Conservation (phyloP, 2,888 invertebrate genomes). For the Brachylomia viminalis region DNA sequence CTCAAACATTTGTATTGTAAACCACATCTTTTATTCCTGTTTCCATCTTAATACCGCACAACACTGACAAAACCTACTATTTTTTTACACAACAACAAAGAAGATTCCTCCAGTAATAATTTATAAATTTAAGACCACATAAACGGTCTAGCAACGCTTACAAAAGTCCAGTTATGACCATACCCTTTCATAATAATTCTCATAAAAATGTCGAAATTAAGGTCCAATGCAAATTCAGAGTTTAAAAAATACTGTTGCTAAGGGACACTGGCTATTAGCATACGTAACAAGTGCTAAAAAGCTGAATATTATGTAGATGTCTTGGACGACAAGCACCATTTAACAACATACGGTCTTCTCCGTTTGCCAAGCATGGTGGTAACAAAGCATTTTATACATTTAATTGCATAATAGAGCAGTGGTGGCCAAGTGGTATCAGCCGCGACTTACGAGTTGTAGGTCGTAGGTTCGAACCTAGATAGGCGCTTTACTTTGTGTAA, state of each 20-base stretch:
- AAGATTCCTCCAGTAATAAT: conserved; percentile 24
- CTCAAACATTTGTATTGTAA: neutral
- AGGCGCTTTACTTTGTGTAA: too few relatives aligned
- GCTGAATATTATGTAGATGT: conserved; percentile 37
- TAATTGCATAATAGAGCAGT: neutral
- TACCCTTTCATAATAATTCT: conserved; percentile 53
- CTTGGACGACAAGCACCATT: conserved; percentile 11
- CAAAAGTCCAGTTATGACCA: conserved; percentile 55
- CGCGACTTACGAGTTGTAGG: too few relatives aligned
- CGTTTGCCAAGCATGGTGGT: neutral
- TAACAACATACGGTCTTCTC: conserved; percentile 11
- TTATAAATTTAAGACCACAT: conserved; percentile 46
- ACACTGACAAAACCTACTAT: neutral
- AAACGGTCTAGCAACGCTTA: conserved; percentile 27
- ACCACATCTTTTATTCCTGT: neutral
- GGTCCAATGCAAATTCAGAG: conserved; percentile 67
- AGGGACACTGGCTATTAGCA: conserved; percentile 34
- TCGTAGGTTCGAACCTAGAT: too few relatives aligned
- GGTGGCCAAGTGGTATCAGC: too few relatives aligned
- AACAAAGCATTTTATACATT: neutral
- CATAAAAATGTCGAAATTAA: conserved; percentile 65
- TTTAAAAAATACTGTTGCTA: conserved; percentile 57
- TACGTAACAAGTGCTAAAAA: conserved; percentile 36
- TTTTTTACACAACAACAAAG: conserved; percentile 20
- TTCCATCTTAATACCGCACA: neutral